Evolutionary conservation across 2,113 vertebrate genomes (phyloP).

Genomic region (Colinus virginianus): DNA sequence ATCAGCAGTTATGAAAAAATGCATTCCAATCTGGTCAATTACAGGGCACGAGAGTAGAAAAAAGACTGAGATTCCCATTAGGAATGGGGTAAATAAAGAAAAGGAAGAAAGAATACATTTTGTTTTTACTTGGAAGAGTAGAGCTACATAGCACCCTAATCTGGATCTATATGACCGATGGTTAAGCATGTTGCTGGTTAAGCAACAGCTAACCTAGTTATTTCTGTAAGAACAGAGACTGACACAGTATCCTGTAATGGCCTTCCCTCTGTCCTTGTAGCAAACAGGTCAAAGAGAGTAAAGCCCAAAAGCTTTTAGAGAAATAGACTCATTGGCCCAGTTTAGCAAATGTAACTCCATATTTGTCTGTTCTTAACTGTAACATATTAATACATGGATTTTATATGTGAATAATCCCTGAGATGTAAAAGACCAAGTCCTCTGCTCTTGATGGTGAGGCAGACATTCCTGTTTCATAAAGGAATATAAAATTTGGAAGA

Average conservation of each 20-base stretch:
- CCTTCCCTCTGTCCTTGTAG: neutral
- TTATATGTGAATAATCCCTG: neutral
- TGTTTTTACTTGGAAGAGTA: neutral
- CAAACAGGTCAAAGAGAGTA: neutral
- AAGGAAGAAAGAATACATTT: neutral
- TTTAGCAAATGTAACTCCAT: neutral
- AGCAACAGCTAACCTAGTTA: conserved; percentile 32
- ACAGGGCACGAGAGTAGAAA: neutral
- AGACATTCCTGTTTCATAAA: neutral
- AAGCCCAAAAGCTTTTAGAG: neutral
- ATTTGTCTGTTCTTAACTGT: neutral
- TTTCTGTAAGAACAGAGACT: neutral
- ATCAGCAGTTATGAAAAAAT: neutral
- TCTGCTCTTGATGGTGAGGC: neutral
- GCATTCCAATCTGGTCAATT: neutral
- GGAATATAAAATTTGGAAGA: neutral
- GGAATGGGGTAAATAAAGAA: neutral
- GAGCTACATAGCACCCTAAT: neutral
- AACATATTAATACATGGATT: neutral
- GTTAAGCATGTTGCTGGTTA: neutral
- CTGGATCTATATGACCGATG: neutral
- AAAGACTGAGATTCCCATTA: neutral
- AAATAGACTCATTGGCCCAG: neutral
- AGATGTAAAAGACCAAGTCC: neutral
- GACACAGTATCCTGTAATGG: neutral